Conservation (phyloP, 2,113 vertebrate genomes). For the Mus pahari region DNA sequence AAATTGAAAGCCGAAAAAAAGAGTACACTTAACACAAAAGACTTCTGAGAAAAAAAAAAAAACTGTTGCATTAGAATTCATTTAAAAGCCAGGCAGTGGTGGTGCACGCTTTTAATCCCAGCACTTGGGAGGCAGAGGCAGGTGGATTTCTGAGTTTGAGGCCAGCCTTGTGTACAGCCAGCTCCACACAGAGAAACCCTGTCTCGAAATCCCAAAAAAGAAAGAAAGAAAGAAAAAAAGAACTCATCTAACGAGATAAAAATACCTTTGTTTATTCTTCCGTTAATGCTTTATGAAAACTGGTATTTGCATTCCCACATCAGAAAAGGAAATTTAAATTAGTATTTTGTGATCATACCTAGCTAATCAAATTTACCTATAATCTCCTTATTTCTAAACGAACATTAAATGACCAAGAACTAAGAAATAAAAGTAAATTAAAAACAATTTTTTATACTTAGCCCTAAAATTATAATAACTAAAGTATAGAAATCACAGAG, state of each 20-base stretch:
- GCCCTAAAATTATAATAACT: background rate
- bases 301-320: background rate
- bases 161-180: too few species aligned
- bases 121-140: too few species aligned
- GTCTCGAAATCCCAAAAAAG: too few species aligned
- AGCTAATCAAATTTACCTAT: background rate
- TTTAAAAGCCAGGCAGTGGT: background rate
- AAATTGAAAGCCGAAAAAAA: background rate
- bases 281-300: background rate
- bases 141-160: too few species aligned
- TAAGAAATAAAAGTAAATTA: background rate
- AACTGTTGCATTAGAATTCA: background rate
- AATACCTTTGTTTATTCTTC: background rate
- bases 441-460: background rate
- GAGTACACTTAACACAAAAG: background rate
- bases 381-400: background rate
- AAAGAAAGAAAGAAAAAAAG: background rate
- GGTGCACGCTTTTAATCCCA: too few species aligned
- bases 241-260: background rate
- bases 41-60: background rate
- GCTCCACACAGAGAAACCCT: too few species aligned
- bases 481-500: background rate
- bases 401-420: background rate
- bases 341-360: background rate
- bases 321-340: conserved; percentile 8